Evolutionary conservation across 2,888 invertebrate species (phyloP).

Genomic region (Elgonia sp.): DNA sequence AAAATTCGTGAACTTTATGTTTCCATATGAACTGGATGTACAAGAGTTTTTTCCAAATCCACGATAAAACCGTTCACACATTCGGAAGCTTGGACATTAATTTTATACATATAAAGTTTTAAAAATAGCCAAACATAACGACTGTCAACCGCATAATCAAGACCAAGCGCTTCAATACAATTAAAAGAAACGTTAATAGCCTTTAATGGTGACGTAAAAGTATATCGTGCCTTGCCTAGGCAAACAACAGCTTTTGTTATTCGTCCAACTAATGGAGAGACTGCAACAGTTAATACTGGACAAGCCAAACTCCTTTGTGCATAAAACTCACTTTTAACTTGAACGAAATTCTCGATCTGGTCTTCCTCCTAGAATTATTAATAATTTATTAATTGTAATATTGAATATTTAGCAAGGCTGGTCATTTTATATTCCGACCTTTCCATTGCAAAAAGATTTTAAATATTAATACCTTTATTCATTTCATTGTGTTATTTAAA

Average conservation of each 20-base stretch:
- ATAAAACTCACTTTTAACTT: conserved; percentile 40
- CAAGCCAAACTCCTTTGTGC: conserved; percentile 37
- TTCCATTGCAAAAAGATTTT: too few relatives aligned
- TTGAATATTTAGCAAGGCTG: too few relatives aligned
- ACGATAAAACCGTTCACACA: too few relatives aligned
- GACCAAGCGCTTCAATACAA: not conserved
- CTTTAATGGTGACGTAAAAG: conserved; percentile 28
- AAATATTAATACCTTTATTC: too few relatives aligned
- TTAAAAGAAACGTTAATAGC: conserved; percentile 25
- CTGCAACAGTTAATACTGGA: conserved; percentile 40
- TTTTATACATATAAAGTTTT: conserved; percentile 18
- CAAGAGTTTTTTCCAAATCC: too few relatives aligned
- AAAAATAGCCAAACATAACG: conserved; percentile 39
- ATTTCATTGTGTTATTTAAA: too few relatives aligned
- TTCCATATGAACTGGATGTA: too few relatives aligned
- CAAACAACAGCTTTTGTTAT: conserved; percentile 38
- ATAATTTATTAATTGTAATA: not conserved
- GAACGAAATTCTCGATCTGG: conserved; percentile 31
- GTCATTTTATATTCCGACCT: too few relatives aligned
- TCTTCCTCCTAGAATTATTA: conserved; percentile 36
- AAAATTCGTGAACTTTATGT: too few relatives aligned
- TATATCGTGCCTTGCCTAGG: conserved; percentile 2
- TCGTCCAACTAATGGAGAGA: conserved; percentile 34
- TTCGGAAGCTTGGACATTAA: not conserved
- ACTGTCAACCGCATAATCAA: conserved; percentile 19